A percentile compares a stretch with the other conserved stretches of the same genome.
phyloP scores from a whole-genome alignment of 64 coral and sea anemone species.

The Dendrophyllia cribrosa region DNA sequence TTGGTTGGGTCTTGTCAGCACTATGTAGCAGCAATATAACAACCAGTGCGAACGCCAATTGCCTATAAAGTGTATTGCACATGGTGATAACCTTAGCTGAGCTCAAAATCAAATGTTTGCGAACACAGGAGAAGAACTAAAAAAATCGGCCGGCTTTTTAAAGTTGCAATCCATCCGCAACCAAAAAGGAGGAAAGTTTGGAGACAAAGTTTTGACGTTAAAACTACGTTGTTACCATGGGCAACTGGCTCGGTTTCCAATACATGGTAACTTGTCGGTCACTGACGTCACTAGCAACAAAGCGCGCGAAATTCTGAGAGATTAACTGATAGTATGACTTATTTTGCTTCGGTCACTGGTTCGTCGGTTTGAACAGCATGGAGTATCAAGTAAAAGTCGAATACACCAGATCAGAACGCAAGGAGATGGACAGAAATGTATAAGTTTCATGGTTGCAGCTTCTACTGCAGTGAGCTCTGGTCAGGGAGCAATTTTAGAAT shows the following conservation, averaged over 20 bases:
- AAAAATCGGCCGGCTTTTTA: too few species aligned
- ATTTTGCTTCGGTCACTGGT: too few species aligned
- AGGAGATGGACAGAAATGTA: conserved; percentile 5
- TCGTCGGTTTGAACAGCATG: background rate
- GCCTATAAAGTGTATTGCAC: too few species aligned
- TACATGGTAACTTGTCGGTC: background rate
- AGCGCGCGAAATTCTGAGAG: background rate
- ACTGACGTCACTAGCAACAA: background rate
- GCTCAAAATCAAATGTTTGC: too few species aligned
- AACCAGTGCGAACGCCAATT: too few species aligned
- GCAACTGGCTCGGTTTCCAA: background rate
- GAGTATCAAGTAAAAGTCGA: conserved; percentile 38
- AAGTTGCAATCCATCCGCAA: too few species aligned
- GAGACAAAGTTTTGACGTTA: background rate
- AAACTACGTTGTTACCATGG: background rate
- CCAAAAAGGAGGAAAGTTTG: background rate
- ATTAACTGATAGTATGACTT: background rate
- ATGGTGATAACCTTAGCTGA: too few species aligned
- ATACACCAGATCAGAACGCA: background rate
- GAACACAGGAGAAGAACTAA: too few species aligned
- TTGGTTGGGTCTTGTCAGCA: too few species aligned
- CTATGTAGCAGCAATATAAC: too few species aligned
- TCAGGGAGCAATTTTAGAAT: too few species aligned
- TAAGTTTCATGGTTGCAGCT: conserved; percentile 17
- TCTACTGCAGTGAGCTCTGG: background rate